Conservation (phyloP, 1,140 invertebrate species). For the Listronotus bonariensis region DNA sequence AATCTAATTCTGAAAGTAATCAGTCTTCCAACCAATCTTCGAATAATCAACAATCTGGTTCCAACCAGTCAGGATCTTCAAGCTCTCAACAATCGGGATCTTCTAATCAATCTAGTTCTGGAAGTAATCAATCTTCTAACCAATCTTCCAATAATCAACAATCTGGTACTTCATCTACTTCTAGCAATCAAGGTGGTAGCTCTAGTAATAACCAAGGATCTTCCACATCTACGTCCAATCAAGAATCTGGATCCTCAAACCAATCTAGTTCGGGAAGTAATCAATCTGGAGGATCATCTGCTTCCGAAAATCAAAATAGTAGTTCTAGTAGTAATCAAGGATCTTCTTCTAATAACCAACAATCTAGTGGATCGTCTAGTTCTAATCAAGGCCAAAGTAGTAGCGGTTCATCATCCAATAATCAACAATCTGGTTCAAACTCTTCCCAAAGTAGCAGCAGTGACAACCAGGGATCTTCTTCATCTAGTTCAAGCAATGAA, state of each 20-base stretch:
- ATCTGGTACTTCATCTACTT: slow-evolving; percentile 16
- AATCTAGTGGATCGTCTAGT: not conserved
- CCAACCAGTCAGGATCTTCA: slow-evolving; percentile 23
- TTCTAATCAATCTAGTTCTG: slow-evolving; percentile 8
- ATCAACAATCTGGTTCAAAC: slow-evolving; percentile 21
- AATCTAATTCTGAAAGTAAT: too few species aligned
- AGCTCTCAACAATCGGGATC: slow-evolving; percentile 21
- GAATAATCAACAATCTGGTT: too few species aligned
- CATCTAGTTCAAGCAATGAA: not conserved
- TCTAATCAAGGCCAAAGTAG: slow-evolving; percentile 5
- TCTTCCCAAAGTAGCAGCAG: not conserved
- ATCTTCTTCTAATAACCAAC: slow-evolving; percentile 20
- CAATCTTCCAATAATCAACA: slow-evolving; percentile 17
- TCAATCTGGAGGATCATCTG: slow-evolving; percentile 6
- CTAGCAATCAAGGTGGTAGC: slow-evolving; percentile 14
- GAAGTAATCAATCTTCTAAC: slow-evolving; percentile 16
- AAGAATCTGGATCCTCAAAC: not conserved
- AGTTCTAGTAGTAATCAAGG: not conserved
- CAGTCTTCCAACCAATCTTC: too few species aligned
- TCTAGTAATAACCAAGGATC: slow-evolving; percentile 33
- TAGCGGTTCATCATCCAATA: slow-evolving; percentile 14
- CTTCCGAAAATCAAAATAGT: slow-evolving; percentile 13
- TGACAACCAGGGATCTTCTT: slow-evolving; percentile 7
- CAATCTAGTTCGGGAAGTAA: slow-evolving; percentile 7
- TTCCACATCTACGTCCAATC: slow-evolving; percentile 10